Conservation (phyloP, 1,140 invertebrate species). For the Paraescarpia echinospica region DNA sequence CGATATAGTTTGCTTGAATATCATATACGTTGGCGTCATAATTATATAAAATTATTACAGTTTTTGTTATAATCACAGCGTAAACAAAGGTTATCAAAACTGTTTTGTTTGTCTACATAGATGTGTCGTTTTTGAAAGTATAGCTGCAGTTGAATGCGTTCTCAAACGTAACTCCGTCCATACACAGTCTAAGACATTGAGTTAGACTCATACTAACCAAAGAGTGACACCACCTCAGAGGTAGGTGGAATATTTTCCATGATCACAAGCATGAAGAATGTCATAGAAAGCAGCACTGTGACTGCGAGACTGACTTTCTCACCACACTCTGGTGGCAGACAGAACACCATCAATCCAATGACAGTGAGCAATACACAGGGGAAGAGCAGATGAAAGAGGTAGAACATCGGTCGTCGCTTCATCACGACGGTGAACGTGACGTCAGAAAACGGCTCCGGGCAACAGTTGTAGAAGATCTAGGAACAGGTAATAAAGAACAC, state of each 20-base stretch:
- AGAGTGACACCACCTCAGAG: slow-evolving; percentile 76
- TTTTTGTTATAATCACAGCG: too few species aligned
- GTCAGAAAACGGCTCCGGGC: slow-evolving; percentile 22
- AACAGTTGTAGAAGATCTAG: slow-evolving; percentile 10
- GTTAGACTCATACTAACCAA: slow-evolving; percentile 53
- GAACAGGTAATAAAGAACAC: too few species aligned
- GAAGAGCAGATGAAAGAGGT: slow-evolving; percentile 26
- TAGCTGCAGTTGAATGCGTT: too few species aligned
- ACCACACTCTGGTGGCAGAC: slow-evolving; percentile 95
- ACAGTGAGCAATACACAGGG: slow-evolving; percentile 30
- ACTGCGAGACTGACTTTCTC: slow-evolving; percentile 97
- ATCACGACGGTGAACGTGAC: slow-evolving; percentile 26
- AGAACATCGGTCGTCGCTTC: slow-evolving; percentile 27
- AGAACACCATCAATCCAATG: slow-evolving; percentile 82
- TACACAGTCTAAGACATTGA: neutral
- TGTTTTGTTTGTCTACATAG: too few species aligned
- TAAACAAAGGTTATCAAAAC: too few species aligned
- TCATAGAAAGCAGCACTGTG: slow-evolving; percentile 63
- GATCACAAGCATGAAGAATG: slow-evolving; percentile 69
- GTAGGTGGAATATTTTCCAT: slow-evolving; percentile 93
- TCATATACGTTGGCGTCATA: too few species aligned
- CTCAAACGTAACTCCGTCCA: too few species aligned
- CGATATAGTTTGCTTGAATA: too few species aligned
- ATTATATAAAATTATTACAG: too few species aligned
- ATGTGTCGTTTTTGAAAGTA: too few species aligned